Evolutionary conservation across 1,140 invertebrate species (phyloP), one percentile per base, ranked within the genome.

Genomic region (Aricia agestis): DNA sequence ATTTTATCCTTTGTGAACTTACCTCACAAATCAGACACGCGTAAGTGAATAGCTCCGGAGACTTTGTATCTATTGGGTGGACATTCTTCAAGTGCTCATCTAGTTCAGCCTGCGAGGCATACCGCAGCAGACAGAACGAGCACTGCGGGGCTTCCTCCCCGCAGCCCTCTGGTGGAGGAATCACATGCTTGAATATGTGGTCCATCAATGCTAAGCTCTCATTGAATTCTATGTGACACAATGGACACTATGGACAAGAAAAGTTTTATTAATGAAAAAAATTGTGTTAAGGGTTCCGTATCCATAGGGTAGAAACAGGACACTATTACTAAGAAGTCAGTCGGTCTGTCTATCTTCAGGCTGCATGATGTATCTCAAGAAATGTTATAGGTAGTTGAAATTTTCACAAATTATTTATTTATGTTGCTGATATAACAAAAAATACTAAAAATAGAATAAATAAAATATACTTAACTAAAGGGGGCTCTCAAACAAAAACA

Each of bases 1-100:
- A 36, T 36, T 36, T 36, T 36, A 36, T 6, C 36, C 9, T 36
- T 36, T 6, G 36, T 52, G n/a, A 61, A 45, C 57, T 93, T 36
- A 94, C 93, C 84, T 95, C 94, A 75, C 95, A 96, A 75, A 96
- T 95, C 1, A 95, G 89, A 76, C 95, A 96, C 18, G 94, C 93
- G 73, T 94, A 93, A 0, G 90, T 91, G 31, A 85, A 90, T 73
- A 91, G 31, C 61, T 92, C 76, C 76, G 92, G 78, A 78, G 92
- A 76, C 89, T 93, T 92, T 1, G 94, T 94, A 77, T 94, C 93
- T 3, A 88, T 84, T 0, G 94, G 94, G 85, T 95, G 94, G 41
- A 88, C 79, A n/a, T 91, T 79, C 75, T 91, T 87, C 52, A 94
- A 92, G 79, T 95, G 94, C 31, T 89, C 87, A 11, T 87, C 76